A percentile compares a stretch with the other conserved stretches of the same genome.
Evolutionary conservation across 2,113 vertebrate genomes (phyloP).

Genomic region (Myotis davidii): DNA sequence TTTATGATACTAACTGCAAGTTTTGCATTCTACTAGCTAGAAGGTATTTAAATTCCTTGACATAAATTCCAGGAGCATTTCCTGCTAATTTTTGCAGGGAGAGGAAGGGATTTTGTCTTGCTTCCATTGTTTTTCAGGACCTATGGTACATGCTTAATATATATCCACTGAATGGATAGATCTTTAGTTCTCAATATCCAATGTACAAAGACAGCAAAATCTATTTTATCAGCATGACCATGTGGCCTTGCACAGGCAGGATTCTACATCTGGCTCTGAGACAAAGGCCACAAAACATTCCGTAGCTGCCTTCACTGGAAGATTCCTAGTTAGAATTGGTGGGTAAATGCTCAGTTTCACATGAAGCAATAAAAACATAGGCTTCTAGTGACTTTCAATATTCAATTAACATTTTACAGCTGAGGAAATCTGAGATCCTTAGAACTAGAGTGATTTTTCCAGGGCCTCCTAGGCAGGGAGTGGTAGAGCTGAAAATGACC

Average conservation of each 20-base stretch:
- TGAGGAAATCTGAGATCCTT: background rate
- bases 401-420: background rate
- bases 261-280: background rate
- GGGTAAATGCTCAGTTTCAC: background rate
- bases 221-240: background rate
- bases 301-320: background rate
- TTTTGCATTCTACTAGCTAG: background rate
- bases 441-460: background rate
- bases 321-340: background rate
- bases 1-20: background rate
- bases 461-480: background rate
- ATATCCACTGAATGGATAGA: background rate
- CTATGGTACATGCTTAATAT: background rate
- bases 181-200: background rate
- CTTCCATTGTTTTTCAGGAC: background rate
- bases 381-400: background rate
- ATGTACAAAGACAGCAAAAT: background rate
- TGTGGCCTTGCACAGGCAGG: background rate
- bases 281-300: background rate
- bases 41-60: background rate
- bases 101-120: background rate
- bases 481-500: background rate
- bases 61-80: background rate
- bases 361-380: background rate
- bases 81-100: background rate